Evolutionary conservation across 2,113 vertebrate species (phyloP).

Genomic region (Lepus europaeus): DNA sequence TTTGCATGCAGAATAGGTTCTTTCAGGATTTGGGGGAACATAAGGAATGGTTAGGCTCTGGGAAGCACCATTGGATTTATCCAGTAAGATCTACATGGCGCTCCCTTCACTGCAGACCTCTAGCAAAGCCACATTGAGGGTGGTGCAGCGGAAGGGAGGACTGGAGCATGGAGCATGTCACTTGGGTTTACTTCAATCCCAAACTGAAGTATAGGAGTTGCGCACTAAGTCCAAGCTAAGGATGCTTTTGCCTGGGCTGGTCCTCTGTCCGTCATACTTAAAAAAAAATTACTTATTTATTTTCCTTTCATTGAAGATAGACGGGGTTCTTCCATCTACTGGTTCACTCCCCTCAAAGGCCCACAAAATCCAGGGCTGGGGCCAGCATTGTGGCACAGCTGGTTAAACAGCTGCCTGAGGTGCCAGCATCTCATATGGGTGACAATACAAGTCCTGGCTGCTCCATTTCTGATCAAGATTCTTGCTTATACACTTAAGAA

Average conservation of each 20-base stretch:
- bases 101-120: neutral
- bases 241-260: conserved; percentile 1
- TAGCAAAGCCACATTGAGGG: neutral
- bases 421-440: no score
- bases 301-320: no score
- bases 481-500: no score
- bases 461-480: no score
- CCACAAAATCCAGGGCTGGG: no score
- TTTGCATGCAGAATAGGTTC: conserved; percentile 24
- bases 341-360: no score
- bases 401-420: no score
- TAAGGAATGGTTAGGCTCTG: neutral
- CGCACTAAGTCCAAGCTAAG: neutral
- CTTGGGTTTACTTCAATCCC: neutral
- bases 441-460: no score
- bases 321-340: no score
- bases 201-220: neutral
- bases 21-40: neutral
- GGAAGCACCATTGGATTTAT: neutral
- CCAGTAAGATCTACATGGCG: neutral
- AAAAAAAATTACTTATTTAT: no score
- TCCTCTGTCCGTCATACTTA: neutral
- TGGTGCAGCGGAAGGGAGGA: neutral
- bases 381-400: no score
- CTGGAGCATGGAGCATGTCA: neutral